These are phyloP conservation scores for Timema podura DNA, from an alignment of 2,888 invertebrate species.

Conservation along the genomic window DNA sequence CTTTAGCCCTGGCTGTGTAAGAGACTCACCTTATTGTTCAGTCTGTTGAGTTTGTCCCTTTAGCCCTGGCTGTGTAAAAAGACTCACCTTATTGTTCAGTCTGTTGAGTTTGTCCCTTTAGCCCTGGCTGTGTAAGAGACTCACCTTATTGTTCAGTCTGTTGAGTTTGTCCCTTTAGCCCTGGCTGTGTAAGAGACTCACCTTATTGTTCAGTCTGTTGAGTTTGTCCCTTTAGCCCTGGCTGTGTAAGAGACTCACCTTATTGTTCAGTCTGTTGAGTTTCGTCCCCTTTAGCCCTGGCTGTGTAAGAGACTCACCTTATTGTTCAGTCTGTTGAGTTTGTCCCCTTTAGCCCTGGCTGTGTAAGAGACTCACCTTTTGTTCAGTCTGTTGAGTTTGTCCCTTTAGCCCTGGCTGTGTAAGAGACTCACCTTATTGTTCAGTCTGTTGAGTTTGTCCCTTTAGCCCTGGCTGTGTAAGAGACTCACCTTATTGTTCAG, in stretches of 20 bases:
- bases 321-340: slow-evolving; percentile 43
- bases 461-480: neutral
- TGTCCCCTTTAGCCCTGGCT: too few relatives aligned
- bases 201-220: slow-evolving; percentile 34
- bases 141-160: neutral
- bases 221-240: too few relatives aligned
- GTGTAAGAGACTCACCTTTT: slow-evolving; percentile 1
- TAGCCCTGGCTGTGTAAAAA: neutral
- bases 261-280: neutral
- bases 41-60: neutral
- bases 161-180: neutral
- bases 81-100: slow-evolving; percentile 23
- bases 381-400: neutral
- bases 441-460: slow-evolving; percentile 47
- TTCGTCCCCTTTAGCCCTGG: neutral
- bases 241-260: slow-evolving; percentile 3
- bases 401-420: neutral
- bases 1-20: neutral
- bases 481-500: neutral
- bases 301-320: slow-evolving; percentile 22
- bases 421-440: slow-evolving; percentile 23
- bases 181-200: slow-evolving; percentile 19
- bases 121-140: neutral
- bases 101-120: too few relatives aligned
- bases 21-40: neutral